Evolutionary conservation across 2,113 vertebrate species (phyloP).

Genomic region (Zapornia atra): DNA sequence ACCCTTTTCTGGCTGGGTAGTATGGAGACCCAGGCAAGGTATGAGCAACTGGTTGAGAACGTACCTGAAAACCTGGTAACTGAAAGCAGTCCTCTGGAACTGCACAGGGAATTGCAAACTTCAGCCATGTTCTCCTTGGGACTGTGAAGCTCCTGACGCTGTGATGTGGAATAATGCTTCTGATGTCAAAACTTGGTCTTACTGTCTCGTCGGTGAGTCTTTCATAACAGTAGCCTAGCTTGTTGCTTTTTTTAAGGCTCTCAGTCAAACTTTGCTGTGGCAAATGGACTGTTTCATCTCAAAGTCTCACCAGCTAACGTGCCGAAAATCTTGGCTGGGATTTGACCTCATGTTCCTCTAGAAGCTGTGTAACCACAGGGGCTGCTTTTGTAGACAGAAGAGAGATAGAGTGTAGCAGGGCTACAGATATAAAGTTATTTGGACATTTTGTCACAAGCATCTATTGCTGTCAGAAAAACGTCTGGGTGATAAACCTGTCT

Average conservation of each 20-base stretch:
- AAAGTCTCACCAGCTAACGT: background rate
- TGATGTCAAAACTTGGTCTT: background rate
- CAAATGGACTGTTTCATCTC: background rate
- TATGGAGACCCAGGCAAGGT: background rate
- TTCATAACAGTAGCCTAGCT: background rate
- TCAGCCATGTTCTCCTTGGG: background rate
- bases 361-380: background rate
- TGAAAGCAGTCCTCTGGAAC: background rate
- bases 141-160: background rate
- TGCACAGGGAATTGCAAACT: rapidly evolving
- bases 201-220: background rate
- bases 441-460: background rate
- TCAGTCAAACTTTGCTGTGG: background rate
- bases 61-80: background rate
- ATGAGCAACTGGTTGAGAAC: background rate
- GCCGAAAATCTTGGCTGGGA: background rate
- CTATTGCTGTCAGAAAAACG: background rate
- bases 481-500: background rate
- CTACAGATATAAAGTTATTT: background rate
- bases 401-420: background rate
- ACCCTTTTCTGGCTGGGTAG: background rate
- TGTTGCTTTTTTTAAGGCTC: background rate
- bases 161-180: background rate
- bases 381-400: background rate
- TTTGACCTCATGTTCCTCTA: background rate